Evolutionary conservation across 2,113 vertebrate species (phyloP), one percentile per base, ranked within the genome.

Genomic region (Eudyptes chrysolophus): DNA sequence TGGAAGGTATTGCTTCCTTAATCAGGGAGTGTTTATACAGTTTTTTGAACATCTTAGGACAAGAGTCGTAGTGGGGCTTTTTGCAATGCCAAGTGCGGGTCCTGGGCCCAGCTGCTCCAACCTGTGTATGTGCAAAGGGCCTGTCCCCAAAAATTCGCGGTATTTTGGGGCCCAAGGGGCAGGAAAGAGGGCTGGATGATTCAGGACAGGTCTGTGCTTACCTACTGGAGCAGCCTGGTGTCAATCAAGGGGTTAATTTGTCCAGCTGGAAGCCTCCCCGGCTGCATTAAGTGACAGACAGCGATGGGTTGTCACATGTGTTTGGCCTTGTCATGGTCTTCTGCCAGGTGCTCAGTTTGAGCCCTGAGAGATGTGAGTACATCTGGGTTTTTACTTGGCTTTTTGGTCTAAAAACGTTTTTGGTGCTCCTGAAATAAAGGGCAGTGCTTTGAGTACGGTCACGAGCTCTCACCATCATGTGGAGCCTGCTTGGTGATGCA

Each of bases 401-500:
- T 40, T 44, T 74, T 79, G 27, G 10, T 66, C 76, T 71, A 24
- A 64, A 77, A 70, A 11, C 17, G 4, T n/a, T 32, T 70, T n/a
- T 24, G 24, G 15, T 61, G 48, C 24, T 48, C 10, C n/a, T 65
- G 42, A 13, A 44, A 16, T 76, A 58, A 89, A 38, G 16, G 36
- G 12, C 26, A 15, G 51, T 9, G 21, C 26, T 85, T 54, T 81
- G 51, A 49, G 57, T 17, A 16, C 0, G 13, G 36, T 65, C 26
- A 42, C 0, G 2, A 77, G 58, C n/a, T n/a, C 22, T 30, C 30
- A 8, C 34, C 18, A 0, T 29, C 0, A 0, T 0, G 0, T 34
- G 84, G 74, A 80, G 19, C 29, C 32, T 27, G 36, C 68, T 75
- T 52, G 68, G 44, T 3, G 4, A 8, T 27, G 34, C 44, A 18